Evolutionary conservation across 2,888 invertebrate species (phyloP), one percentile per base, ranked within the genome.

Genomic region (Drosophila atripex): DNA sequence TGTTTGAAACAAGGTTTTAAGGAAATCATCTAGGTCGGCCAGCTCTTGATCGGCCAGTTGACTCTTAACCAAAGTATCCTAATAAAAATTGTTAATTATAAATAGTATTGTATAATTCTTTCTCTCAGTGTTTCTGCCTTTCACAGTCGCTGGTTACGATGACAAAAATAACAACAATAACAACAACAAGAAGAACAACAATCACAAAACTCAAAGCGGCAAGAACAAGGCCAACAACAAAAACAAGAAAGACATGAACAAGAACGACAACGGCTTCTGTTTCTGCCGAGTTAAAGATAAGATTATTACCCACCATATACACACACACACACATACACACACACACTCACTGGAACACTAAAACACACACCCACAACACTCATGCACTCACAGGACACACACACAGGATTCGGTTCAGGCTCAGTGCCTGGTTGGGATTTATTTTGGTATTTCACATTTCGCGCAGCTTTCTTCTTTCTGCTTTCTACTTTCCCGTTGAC

Each of bases 231-330:
- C 46, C 74, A 56, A 53, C 32, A 61, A 63, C 18, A 47, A 28
- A 21, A 35, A 28, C 38, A 39, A 50, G 25, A 58, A 53, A 53
- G 52, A 57, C 39, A 41, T 28, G 52, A 43, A 35, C 68, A 18
- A 41, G 16, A 46, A 61, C 50, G 57, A 55, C 76, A 61, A 61
- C 68, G 72, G 71, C 68, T 78, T 77, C 73, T 64, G 69, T 74
- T 64, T 78, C 79, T 79, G 77, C 71, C 73, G 72, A 72, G 72
- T 72, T 72, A 66, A 72, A 72, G 72, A 72, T 72, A 72, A 72
- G 72, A 72, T 72, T 72, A 72, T 72, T 72, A 72, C 72, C 72
- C 64, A 28, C 70, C 68, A 53, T 41, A 41, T 66, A 25, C 51
- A 57, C 65, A 57, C 73, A 65, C 66, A 71, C 50, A 66, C 54